Evolutionary conservation across 2,888 invertebrate species (phyloP).

Genomic region (Scaptomyza reducta): DNA sequence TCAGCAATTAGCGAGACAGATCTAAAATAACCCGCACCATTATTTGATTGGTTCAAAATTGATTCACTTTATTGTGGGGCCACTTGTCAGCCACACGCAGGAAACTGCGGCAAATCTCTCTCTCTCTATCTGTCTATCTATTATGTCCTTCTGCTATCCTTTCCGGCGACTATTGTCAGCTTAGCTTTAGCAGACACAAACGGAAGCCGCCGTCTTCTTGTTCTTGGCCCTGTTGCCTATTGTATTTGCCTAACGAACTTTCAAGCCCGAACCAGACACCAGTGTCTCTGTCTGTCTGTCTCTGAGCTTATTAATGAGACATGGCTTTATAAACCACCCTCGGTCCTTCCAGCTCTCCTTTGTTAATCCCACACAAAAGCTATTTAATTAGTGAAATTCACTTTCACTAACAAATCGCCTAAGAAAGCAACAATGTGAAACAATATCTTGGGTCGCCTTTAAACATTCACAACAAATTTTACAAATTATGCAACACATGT

Average conservation of each 20-base stretch:
- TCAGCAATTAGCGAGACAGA: conserved; percentile 47
- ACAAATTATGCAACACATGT: conserved; percentile 66
- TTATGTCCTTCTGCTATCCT: conserved; percentile 16
- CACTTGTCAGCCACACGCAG: conserved; percentile 69
- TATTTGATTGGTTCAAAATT: conserved; percentile 56
- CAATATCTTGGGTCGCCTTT: conserved; percentile 2
- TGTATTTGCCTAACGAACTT: conserved; percentile 64
- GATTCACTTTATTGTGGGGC: conserved; percentile 49
- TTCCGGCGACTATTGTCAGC: conserved; percentile 26
- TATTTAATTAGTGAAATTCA: conserved; percentile 48
- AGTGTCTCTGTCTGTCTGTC: background rate
- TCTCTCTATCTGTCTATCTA: background rate
- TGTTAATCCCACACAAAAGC: conserved; percentile 11
- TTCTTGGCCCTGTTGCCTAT: conserved; percentile 22
- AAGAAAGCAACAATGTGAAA: background rate
- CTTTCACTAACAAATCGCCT: conserved; percentile 27
- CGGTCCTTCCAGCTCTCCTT: background rate
- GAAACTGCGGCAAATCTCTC: conserved; percentile 54
- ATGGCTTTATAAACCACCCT: conserved; percentile 3
- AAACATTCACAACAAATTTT: conserved; percentile 23
- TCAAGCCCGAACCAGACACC: conserved; percentile 12
- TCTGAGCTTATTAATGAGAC: conserved; percentile 44
- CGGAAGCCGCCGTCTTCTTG: conserved; percentile 28
- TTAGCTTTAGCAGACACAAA: conserved; percentile 17
- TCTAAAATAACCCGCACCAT: conserved; percentile 31